A percentile compares a stretch with the other conserved stretches of the same genome.
Evolutionary conservation across 2,797 vertebrate species (phyloP).

Genomic region (Vultur gryphus): DNA sequence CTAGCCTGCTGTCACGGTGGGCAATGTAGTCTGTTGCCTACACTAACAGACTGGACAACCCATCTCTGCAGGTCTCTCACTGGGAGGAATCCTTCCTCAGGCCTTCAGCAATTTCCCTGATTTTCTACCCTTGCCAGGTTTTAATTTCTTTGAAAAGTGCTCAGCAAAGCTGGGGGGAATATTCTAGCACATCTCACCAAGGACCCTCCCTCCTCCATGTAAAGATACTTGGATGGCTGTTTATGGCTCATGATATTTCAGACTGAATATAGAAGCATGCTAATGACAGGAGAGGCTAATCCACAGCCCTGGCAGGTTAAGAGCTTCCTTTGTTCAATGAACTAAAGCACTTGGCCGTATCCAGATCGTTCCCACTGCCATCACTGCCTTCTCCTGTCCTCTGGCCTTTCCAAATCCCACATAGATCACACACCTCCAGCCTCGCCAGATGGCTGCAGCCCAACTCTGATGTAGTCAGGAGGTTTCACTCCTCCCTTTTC

Average conservation of each 20-base stretch:
- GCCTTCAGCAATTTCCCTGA: not conserved
- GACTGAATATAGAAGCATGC: not conserved
- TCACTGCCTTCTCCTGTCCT: not conserved
- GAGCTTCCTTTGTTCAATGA: not conserved
- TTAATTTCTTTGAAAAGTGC: not conserved
- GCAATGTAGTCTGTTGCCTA: not conserved
- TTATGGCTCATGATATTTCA: not conserved
- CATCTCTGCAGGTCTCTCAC: not conserved
- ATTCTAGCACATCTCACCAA: not conserved
- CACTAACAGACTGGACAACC: not conserved
- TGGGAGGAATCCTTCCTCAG: not conserved
- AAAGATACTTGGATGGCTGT: not conserved
- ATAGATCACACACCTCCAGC: not conserved
- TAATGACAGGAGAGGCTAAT: not conserved
- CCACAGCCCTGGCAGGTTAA: not conserved
- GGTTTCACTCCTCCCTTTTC: not conserved
- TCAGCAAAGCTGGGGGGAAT: not conserved
- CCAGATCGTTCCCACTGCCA: not conserved
- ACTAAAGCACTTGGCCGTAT: not conserved
- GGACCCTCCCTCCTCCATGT: not conserved
- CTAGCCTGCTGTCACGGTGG: not conserved
- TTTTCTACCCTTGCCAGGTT: not conserved
- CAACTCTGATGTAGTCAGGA: not conserved
- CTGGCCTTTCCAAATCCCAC: not conserved
- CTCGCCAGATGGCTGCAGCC: not conserved